These are phyloP conservation scores for Sebastes vulpes DNA, from an alignment of 2,797 vertebrate genomes.

Conservation along the genomic window DNA sequence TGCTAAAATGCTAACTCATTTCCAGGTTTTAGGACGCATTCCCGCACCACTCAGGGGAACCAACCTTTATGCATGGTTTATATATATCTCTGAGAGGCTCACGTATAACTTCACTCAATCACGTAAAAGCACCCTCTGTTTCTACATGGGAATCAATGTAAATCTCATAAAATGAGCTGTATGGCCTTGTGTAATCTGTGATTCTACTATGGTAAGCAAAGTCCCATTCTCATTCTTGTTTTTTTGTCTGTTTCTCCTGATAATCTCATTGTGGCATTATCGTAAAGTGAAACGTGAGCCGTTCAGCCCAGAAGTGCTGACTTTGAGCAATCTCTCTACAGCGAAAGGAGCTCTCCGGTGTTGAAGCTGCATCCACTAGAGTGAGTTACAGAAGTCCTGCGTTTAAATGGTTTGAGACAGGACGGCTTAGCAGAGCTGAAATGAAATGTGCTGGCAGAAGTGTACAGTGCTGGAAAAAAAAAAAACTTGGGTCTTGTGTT, in stretches of 20 bases:
- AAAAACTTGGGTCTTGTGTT: background rate
- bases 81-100: background rate
- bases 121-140: background rate
- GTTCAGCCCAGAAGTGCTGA: constrained; percentile 49
- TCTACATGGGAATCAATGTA: background rate
- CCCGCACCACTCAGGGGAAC: background rate
- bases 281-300: constrained; percentile 27
- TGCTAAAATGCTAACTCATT: no score
- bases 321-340: constrained; percentile 21
- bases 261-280: constrained; percentile 23
- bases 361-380: constrained; percentile 39
- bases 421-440: constrained; percentile 37
- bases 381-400: constrained; percentile 20
- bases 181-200: background rate
- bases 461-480: constrained; percentile 14
- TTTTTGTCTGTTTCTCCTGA: background rate
- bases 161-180: background rate
- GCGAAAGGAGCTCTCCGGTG: constrained; percentile 28
- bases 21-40: no score
- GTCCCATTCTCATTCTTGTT: background rate
- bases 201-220: background rate
- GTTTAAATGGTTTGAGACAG: constrained; percentile 39
- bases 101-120: background rate
- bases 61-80: background rate
- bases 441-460: constrained; percentile 36